Evolutionary conservation across 2,113 vertebrate genomes (phyloP).

Genomic region (Sisor rabdophorus): DNA sequence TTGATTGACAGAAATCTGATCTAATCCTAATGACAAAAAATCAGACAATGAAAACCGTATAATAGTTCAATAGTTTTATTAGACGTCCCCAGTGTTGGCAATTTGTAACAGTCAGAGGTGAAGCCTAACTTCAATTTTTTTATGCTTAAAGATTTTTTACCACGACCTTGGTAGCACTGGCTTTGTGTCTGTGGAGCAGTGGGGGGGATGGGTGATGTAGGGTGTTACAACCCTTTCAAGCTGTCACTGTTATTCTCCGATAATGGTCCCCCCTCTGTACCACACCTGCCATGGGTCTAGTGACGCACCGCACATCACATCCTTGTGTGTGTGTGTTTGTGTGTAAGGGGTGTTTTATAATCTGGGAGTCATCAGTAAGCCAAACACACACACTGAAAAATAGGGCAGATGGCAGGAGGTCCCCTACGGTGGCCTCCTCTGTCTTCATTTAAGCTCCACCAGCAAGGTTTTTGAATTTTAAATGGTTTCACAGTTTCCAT

Average conservation of each 20-base stretch:
- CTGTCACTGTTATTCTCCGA: not conserved
- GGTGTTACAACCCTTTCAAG: constrained; percentile 5
- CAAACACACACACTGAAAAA: constrained; percentile 10
- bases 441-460: constrained; percentile 14
- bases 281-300: constrained; percentile 22
- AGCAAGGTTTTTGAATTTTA: not conserved
- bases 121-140: not conserved
- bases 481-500: not conserved
- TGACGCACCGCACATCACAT: not conserved
- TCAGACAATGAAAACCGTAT: not conserved
- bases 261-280: not conserved
- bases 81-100: not conserved
- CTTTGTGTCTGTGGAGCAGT: not conserved
- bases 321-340: not conserved
- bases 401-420: constrained; percentile 27
- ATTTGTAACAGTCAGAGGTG: not conserved
- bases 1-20: not conserved
- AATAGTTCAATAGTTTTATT: not conserved
- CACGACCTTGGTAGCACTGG: not conserved
- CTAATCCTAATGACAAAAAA: not conserved
- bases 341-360: constrained; percentile 18
- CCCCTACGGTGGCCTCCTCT: constrained; percentile 13
- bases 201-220: not conserved
- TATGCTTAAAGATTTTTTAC: not conserved
- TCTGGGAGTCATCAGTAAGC: constrained; percentile 25